These are phyloP conservation scores for Diachrysia chrysitis DNA, from an alignment of 2,888 invertebrate species.

Conservation along the genomic window DNA sequence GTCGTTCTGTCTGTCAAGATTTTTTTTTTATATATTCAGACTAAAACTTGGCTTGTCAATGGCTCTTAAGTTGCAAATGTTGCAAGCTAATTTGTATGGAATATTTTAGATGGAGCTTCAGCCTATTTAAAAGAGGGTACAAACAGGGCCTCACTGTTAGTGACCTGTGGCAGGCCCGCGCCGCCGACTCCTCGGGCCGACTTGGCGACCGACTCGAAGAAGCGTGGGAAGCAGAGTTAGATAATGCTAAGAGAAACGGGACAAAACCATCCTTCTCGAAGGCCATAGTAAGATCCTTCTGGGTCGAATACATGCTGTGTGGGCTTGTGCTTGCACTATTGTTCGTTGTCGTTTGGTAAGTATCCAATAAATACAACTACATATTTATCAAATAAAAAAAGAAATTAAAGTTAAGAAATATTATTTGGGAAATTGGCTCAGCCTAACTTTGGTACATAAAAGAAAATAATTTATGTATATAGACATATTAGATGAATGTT, in stretches of 20 bases:
- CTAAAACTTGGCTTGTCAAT: too few relatives aligned
- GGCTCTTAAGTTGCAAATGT: too few relatives aligned
- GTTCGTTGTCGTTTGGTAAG: conserved; percentile 43
- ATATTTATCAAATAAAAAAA: too few relatives aligned
- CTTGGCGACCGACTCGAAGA: conserved; percentile 89
- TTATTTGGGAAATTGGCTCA: too few relatives aligned
- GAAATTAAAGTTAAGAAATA: too few relatives aligned
- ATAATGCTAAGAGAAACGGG: conserved; percentile 71
- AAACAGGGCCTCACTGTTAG: conserved; percentile 87
- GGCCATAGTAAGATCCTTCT: conserved; percentile 87
- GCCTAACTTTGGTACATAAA: too few relatives aligned
- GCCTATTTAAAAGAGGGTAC: conserved; percentile 88
- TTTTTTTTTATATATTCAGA: too few relatives aligned
- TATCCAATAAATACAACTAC: not conserved
- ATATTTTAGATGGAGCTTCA: conserved; percentile 65
- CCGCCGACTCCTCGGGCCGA: conserved; percentile 86
- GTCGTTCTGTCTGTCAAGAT: too few relatives aligned
- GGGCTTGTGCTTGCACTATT: conserved; percentile 77
- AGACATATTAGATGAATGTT: too few relatives aligned
- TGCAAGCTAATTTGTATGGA: not conserved
- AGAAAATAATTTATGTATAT: too few relatives aligned
- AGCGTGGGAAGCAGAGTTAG: conserved; percentile 88
- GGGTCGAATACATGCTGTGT: conserved; percentile 82
- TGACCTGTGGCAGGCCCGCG: conserved; percentile 89
- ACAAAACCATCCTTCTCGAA: conserved; percentile 84